Base-by-base conservation (phyloP, 1,140 invertebrate genomes). In the Bombus turneri region DNA sequence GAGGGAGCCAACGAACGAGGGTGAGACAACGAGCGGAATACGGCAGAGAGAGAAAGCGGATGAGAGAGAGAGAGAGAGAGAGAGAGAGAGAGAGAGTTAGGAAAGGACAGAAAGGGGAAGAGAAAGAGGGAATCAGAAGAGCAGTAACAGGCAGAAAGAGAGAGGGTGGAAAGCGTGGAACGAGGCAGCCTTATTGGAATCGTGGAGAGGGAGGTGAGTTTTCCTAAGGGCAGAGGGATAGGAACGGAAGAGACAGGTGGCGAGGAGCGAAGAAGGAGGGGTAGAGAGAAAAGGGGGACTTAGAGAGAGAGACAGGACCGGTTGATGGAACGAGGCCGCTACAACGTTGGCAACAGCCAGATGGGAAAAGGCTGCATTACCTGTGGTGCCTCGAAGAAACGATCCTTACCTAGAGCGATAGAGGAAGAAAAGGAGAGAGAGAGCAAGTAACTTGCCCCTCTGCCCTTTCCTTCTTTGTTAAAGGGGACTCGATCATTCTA, bases 241-340 rank as follows among this genome's bases (percentile, higher is more conserved):
- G 72, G 72, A 68, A 71, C 39, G 62, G 37, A 75, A 74, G 74
- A 86, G 74, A 84, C 80, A 86, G 86, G 75, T 59, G 83, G 87
- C 85, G 86, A 88, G 64, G 53, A 83, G 59, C 34, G 59, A 59
- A 79, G 86, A 85, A 47, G 73, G 71, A 77, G 75, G 69, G 68
- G 83, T 68, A 82, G 90, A 86, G 90, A 88, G 90, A 81, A 75
- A 76, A 22, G 76, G 71, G 69, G 66, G 85, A 88, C 66, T 77
- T 41, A 75, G 91, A 80, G 75, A 76, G 86, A 59, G 74, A 76
- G 74, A 76, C 18, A 34, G 34, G 80, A 76, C 72, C 86, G 88
- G 92, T 93, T 93, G 94, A 94, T 94, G 92, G 93, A 94, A 95
- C 92, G 92, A 93, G 92, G 90, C 91, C 91, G 91, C 92, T 94